Percentiles rank a stretch among this genome's conserved stretches.
These are phyloP conservation scores for Odontamblyopus rebecca DNA, from an alignment of 2,797 vertebrate genomes.

Conservation along the genomic window DNA sequence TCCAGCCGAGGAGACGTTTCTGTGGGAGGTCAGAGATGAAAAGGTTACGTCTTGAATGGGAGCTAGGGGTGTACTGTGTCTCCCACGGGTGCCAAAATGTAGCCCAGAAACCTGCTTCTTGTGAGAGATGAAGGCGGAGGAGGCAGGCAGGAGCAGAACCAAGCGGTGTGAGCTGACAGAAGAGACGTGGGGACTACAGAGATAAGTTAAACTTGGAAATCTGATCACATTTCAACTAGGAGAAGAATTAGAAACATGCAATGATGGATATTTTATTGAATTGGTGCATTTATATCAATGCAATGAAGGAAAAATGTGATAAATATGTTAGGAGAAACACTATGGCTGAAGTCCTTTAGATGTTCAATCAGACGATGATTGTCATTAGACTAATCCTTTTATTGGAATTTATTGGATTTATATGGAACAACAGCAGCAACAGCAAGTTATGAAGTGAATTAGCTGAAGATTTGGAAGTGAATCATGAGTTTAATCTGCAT, in stretches of 20 bases:
- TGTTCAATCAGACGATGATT: no score
- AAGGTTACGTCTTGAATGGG: constrained; percentile 28
- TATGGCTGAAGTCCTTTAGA: no score
- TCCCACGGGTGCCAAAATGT: constrained; percentile 25
- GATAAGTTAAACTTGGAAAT: constrained; percentile 12
- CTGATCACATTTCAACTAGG: not conserved
- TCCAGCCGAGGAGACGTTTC: constrained; percentile 19
- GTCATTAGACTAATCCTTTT: no score
- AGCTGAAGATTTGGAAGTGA: no score
- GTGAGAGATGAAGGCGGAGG: constrained; percentile 8
- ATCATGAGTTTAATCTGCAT: no score
- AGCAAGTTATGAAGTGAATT: no score
- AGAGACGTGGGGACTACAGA: not conserved
- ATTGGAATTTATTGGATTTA: no score
- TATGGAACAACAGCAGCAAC: no score
- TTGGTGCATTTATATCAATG: not conserved
- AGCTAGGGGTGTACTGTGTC: constrained; percentile 19
- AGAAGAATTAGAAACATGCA: not conserved
- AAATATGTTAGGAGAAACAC: no score
- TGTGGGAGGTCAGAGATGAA: constrained; percentile 37
- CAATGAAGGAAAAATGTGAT: not conserved
- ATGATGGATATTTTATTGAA: not conserved
- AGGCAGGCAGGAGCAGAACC: constrained; percentile 15
- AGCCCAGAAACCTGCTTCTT: constrained; percentile 25
- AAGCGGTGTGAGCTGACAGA: constrained; percentile 2